phyloP scores from a whole-genome alignment of 1,140 invertebrate genomes.

The Aradophagus sp. region DNA sequence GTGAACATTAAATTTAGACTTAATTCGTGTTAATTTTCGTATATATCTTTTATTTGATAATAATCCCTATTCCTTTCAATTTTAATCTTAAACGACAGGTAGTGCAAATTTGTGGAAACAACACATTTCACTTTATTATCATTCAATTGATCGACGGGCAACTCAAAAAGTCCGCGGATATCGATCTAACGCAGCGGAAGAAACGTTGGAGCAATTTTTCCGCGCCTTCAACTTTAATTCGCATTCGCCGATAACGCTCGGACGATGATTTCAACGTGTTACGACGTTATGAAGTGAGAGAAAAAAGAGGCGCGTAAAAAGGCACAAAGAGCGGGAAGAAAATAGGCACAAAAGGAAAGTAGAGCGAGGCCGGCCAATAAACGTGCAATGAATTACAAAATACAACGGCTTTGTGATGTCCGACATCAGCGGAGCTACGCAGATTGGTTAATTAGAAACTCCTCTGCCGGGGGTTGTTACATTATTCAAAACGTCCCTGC shows the following conservation, averaged over 20 bases:
- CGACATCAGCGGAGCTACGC: constrained; percentile 58
- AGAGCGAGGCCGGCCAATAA: constrained; percentile 58
- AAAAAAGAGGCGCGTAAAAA: constrained; percentile 17
- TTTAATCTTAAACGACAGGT: too few relatives aligned
- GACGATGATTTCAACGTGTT: constrained; percentile 8
- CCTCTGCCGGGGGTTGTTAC: constrained; percentile 69
- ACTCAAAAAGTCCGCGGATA: too few relatives aligned
- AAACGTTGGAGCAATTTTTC: too few relatives aligned
- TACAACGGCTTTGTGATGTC: constrained; percentile 68
- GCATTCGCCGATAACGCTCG: neutral
- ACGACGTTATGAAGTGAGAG: neutral
- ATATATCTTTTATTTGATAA: too few relatives aligned
- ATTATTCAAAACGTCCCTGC: constrained; percentile 71
- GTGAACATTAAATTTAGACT: too few relatives aligned
- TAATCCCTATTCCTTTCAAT: too few relatives aligned
- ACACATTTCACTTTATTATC: too few relatives aligned
- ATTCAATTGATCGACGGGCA: too few relatives aligned
- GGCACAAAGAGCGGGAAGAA: constrained; percentile 30
- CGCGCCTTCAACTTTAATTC: too few relatives aligned
- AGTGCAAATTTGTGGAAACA: too few relatives aligned
- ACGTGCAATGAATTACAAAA: constrained; percentile 65
- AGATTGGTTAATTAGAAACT: constrained; percentile 74
- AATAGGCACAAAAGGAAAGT: constrained; percentile 42
- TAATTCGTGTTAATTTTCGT: too few relatives aligned
- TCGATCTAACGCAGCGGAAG: too few relatives aligned